A percentile compares a stretch with the other conserved stretches of the same genome.
These are phyloP conservation scores for Spodoptera exigua DNA, from an alignment of 2,888 invertebrate genomes.

Conservation along the genomic window DNA sequence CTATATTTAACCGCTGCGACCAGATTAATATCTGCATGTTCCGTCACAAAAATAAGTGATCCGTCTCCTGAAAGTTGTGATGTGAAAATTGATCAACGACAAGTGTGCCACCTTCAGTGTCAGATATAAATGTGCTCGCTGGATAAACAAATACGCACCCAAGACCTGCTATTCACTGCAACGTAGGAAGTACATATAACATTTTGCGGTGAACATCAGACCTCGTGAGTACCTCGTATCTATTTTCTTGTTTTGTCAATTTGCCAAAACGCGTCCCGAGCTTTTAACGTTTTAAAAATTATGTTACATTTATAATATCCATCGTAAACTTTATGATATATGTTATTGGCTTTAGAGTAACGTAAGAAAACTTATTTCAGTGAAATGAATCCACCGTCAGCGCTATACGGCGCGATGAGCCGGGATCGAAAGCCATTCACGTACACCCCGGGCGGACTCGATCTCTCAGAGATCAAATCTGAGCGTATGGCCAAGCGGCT, in stretches of 20 bases:
- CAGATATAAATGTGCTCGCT: conserved; percentile 68
- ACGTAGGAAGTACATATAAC: conserved; percentile 74
- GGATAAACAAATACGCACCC: conserved; percentile 69
- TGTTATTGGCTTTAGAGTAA: conserved; percentile 60
- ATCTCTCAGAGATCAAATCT: conserved; percentile 96
- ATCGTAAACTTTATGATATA: conserved; percentile 61
- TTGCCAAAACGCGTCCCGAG: conserved; percentile 78
- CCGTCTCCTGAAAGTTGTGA: conserved; percentile 73
- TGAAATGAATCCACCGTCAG: conserved; percentile 93
- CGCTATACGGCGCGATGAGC: conserved; percentile 96
- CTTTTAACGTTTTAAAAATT: conserved; percentile 66
- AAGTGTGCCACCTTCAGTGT: conserved; percentile 71
- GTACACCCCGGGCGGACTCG: conserved; percentile 97
- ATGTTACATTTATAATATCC: conserved; percentile 59
- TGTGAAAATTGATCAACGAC: conserved; percentile 74
- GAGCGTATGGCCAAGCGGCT: conserved; percentile 95
- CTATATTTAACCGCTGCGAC: conserved; percentile 87
- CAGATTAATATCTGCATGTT: conserved; percentile 85
- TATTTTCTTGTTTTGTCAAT: conserved; percentile 83
- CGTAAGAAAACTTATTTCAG: conserved; percentile 77
- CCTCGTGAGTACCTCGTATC: conserved; percentile 82
- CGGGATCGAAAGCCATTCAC: conserved; percentile 98
- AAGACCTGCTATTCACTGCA: conserved; percentile 55
- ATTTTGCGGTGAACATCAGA: conserved; percentile 70
- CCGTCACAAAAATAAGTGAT: conserved; percentile 81